Base-by-base conservation (phyloP, 2,797 vertebrate genomes). In the Silurus aristotelis region DNA sequence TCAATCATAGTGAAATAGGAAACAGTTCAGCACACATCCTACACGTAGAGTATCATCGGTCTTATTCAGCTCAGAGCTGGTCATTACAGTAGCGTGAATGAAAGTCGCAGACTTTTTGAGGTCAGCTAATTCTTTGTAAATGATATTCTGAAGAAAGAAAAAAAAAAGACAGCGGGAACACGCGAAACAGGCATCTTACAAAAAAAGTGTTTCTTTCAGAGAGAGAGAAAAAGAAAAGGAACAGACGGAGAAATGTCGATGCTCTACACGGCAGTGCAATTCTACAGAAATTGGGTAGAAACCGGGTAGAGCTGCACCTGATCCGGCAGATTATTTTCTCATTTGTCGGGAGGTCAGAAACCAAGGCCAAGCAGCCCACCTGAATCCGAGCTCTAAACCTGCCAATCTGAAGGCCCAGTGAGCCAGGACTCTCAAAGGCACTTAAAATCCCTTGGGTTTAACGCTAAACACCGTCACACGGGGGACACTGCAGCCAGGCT, bases 291-390 rank as follows among this genome's bases (percentile, higher is more conserved):
- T 84, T 76, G 68, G 73, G 82, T 89, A 88, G 60, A 22, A 64
- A 31, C 84, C 86, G 84, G 38, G 63, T 86, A 55, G 61, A 87
- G 84, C 85, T 76, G 76, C 83, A 60, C 64, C 84, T 87, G 87
- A 89, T 89, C 78, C 87, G 63, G 17, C 80, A 87, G 90, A 91
- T 91, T 91, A 91, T 88, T 89, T 88, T 90, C 87, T 90, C 87
- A 90, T 91, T 91, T 89, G 87, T 89, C 87, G 55, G 71, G 83
- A 85, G 85, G 84, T 84, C 77, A 63, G 61, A 66, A 46, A 73
- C 88, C 70, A 76, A 86, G 87, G 48, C 66, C 31, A 27, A 60
- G 38, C 81, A 76, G 86, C 83, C 38, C 84, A 89, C 78, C 88
- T 84, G 85, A 85, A 86, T 72, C 83, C 46, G n/a, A 46, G 48